Evolutionary conservation across 1,140 invertebrate species (phyloP).

Genomic region (Zophobas atratus): DNA sequence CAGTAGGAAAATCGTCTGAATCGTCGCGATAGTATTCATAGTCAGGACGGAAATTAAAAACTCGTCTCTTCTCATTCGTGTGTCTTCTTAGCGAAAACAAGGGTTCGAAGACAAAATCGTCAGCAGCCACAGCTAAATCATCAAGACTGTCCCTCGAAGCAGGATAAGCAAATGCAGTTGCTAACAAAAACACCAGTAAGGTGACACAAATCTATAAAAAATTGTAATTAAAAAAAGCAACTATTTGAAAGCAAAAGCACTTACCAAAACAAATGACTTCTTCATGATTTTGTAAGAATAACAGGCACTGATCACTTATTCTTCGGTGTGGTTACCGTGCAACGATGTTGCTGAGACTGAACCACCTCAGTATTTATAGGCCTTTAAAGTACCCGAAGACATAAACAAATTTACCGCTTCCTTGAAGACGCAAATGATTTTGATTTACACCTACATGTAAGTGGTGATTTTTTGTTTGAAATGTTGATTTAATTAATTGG

Average conservation of each 20-base stretch:
- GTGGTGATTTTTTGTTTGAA: constrained; percentile 8
- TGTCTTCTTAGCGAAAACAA: background rate
- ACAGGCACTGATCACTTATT: background rate
- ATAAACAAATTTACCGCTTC: constrained; percentile 37
- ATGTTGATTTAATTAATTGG: background rate
- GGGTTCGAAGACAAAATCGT: constrained; percentile 11
- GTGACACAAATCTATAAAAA: constrained; percentile 8
- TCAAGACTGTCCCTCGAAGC: background rate
- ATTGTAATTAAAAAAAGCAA: constrained; percentile 8
- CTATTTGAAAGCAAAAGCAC: constrained; percentile 1
- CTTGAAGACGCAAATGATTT: constrained; percentile 18
- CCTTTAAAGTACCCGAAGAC: constrained; percentile 8
- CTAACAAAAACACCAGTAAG: background rate
- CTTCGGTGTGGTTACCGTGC: background rate
- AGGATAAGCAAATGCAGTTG: background rate
- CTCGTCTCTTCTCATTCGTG: background rate
- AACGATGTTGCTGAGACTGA: constrained; percentile 2
- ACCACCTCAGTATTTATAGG: constrained; percentile 18
- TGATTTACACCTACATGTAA: constrained; percentile 36
- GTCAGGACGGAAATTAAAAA: constrained; percentile 1
- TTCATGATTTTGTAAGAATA: background rate
- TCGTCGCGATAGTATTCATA: constrained; percentile 6
- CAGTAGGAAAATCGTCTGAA: constrained; percentile 22
- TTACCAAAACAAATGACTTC: constrained; percentile 11
- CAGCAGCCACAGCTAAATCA: background rate